phyloP scores from a whole-genome alignment of 2,888 invertebrate species.

The Metalampra italica region DNA sequence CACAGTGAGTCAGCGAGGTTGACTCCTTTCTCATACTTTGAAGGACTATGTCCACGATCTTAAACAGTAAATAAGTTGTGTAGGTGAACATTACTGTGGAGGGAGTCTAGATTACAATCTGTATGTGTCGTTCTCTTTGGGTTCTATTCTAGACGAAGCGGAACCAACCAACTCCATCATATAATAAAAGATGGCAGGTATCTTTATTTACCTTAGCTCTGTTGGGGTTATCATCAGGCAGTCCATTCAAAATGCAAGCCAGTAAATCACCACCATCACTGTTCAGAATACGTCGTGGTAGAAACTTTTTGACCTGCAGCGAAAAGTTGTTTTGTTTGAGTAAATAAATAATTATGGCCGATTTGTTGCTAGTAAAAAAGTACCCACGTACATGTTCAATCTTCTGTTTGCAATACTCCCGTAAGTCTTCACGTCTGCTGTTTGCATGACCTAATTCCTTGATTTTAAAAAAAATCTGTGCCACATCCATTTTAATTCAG shows the following conservation, averaged over 20 bases:
- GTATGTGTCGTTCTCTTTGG: too few relatives aligned
- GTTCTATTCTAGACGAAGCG: too few relatives aligned
- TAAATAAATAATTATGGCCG: neutral
- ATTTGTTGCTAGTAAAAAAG: neutral
- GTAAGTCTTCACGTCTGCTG: conserved; percentile 48
- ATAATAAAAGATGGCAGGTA: too few relatives aligned
- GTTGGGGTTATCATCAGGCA: conserved; percentile 35
- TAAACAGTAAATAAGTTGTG: conserved; percentile 1
- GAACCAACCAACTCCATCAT: too few relatives aligned
- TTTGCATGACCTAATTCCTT: conserved; percentile 50
- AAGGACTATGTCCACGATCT: conserved; percentile 53
- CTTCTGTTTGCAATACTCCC: conserved; percentile 46
- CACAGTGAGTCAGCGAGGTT: conserved; percentile 57
- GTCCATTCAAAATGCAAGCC: conserved; percentile 55
- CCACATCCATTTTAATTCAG: conserved; percentile 33
- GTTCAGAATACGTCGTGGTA: conserved; percentile 49
- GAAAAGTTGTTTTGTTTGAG: conserved; percentile 15
- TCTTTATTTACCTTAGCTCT: conserved; percentile 56
- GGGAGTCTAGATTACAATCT: too few relatives aligned
- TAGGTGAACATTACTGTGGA: neutral
- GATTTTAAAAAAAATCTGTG: conserved; percentile 38
- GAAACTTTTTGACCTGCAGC: conserved; percentile 45
- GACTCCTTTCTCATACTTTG: conserved; percentile 50
- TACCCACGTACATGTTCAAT: conserved; percentile 39
- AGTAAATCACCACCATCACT: conserved; percentile 55